These are phyloP conservation scores for Drosophila kurseongensis DNA, from an alignment of 1,140 invertebrate species.

Conservation along the genomic window DNA sequence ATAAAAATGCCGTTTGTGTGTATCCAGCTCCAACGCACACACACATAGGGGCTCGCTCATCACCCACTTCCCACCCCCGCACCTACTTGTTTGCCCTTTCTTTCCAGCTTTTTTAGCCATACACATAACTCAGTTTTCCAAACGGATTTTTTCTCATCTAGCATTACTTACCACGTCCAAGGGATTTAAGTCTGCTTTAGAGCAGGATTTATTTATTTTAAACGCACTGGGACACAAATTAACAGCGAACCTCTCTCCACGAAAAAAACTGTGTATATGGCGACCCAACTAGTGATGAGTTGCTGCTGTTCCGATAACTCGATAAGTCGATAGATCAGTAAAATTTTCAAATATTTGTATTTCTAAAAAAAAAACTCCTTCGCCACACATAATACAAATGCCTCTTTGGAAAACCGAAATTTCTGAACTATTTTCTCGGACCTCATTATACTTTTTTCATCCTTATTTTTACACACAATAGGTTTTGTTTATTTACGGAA, in stretches of 20 bases:
- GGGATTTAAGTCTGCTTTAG: conserved; percentile 53
- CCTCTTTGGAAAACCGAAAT: too few relatives aligned
- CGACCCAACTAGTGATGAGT: conserved; percentile 15
- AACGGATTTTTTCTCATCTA: neutral
- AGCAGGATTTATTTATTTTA: conserved; percentile 65
- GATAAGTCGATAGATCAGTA: conserved; percentile 2
- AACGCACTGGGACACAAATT: conserved; percentile 34
- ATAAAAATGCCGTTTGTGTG: conserved; percentile 51
- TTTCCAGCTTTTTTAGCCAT: conserved; percentile 5
- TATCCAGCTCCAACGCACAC: conserved; percentile 36
- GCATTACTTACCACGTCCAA: conserved; percentile 62
- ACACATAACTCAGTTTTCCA: neutral
- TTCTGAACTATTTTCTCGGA: neutral
- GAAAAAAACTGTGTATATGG: conserved; percentile 39
- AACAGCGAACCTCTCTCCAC: conserved; percentile 13
- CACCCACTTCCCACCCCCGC: conserved; percentile 20
- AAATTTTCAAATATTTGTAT: neutral
- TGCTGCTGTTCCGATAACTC: conserved; percentile 9
- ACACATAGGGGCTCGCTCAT: conserved; percentile 8
- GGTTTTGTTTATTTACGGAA: neutral
- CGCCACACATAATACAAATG: too few relatives aligned
- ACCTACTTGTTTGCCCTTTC: conserved; percentile 10
- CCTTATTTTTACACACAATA: too few relatives aligned
- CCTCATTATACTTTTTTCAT: too few relatives aligned
- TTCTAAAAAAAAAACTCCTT: neutral